Percentiles rank a stretch among this genome's conserved stretches.
Conservation (phyloP, 2,888 invertebrate species). For the Dusona sp. region DNA sequence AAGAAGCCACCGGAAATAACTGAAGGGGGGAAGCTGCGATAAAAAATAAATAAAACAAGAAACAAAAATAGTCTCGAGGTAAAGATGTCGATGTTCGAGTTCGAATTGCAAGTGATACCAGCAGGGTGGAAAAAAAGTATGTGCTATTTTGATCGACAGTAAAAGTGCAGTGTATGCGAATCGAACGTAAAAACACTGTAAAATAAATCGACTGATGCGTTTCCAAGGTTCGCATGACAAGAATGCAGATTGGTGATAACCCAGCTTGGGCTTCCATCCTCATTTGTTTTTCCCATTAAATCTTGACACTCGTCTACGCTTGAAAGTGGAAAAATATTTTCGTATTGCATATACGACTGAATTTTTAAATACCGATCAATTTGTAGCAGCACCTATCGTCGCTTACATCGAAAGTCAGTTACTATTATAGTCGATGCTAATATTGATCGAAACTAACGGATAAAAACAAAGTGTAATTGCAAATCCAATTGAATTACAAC, state of each 20-base stretch:
- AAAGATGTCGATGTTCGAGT: constrained; percentile 51
- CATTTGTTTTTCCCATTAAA: constrained; percentile 79
- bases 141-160: constrained; percentile 50
- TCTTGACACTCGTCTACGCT: constrained; percentile 74
- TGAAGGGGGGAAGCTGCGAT: background rate
- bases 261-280: constrained; percentile 68
- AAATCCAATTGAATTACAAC: background rate
- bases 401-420: background rate
- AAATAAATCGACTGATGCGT: constrained; percentile 70
- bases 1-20: constrained; percentile 2
- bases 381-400: background rate
- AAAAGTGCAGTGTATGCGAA: constrained; percentile 63
- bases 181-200: constrained; percentile 71
- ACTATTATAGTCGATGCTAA: background rate
- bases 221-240: constrained; percentile 39
- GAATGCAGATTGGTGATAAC: constrained; percentile 75
- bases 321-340: constrained; percentile 18
- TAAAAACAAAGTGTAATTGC: background rate
- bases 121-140: background rate
- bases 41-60: constrained; percentile 23
- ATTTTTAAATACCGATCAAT: constrained; percentile 6
- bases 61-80: constrained; percentile 19
- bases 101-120: constrained; percentile 52
- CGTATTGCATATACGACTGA: background rate
- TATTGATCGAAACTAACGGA: background rate